Base-by-base conservation (phyloP, 2,113 vertebrate species). In the Anser cygnoides region DNA sequence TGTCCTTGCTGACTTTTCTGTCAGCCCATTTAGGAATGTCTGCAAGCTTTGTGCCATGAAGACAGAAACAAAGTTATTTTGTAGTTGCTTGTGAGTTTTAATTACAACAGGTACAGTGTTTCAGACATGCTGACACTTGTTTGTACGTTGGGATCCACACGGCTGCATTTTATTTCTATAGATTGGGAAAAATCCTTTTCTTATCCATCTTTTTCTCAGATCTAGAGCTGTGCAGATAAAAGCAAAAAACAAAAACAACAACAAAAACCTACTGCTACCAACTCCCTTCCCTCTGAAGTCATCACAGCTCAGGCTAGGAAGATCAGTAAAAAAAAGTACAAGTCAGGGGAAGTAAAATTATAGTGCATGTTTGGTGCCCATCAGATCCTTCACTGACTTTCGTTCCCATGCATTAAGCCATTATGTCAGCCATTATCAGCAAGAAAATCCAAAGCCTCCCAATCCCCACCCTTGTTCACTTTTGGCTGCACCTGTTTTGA, bases 121-220 rank as follows among this genome's bases (percentile, higher is more conserved):
- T 89, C 55, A 95, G 93, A 86, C 94, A 90, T 50, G 92, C 35
- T 2, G 4, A 70, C 82, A 14, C 33, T 94, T 91, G 83, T 80
- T 95, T 96, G 96, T 96, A 62, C 94, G 62, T 73, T 96, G 95
- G 52, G 61, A 85, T 92, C 58, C 75, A 93, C 92, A 88, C 89
- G 93, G 87, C 83, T 80, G 25, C 67, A 55, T 90, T 61, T 89
- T 68, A 85, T 86, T 94, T 87, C 65, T 84, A 88, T 66, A 87
- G 66, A 25, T 87, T 96, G 55, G 61, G 81, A 90, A 95, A 95
- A 73, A 86, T 80, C 33, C 44, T 89, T 95, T 96, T 95, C 83
- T 92, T 91, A 86, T 71, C 95, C 89, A 95, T 83, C 74, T 92
- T 94, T 93, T 26, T 92, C 88, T 96, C 71, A 80, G 79, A 95